Percentiles rank a stretch among this genome's conserved stretches.
Conservation (phyloP, 1,140 invertebrate genomes). For the Luehdorfia chinensis region DNA sequence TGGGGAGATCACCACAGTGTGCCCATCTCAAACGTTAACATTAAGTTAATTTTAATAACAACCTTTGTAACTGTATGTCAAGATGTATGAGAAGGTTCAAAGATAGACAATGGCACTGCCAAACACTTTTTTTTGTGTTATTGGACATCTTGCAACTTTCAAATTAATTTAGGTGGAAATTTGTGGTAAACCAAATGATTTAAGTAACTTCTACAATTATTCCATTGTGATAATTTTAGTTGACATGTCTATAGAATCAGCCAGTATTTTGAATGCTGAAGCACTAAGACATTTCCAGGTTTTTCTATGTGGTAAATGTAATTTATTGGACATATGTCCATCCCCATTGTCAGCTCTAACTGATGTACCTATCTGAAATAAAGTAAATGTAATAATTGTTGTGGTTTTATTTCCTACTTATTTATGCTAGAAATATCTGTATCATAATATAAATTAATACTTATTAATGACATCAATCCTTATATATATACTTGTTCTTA, state of each 20-base stretch:
- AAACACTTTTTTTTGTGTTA: slow-evolving; percentile 12
- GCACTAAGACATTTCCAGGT: slow-evolving; percentile 36
- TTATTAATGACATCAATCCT: too few species aligned
- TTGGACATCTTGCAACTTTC: slow-evolving; percentile 39
- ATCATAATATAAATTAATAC: too few species aligned
- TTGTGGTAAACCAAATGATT: slow-evolving; percentile 61
- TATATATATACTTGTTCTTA: too few species aligned
- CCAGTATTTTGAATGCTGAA: slow-evolving; percentile 52
- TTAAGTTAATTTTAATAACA: slow-evolving; percentile 72
- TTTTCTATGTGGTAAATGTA: slow-evolving; percentile 51
- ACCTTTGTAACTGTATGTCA: slow-evolving; percentile 45
- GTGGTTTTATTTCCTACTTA: slow-evolving; percentile 26
- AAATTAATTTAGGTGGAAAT: slow-evolving; percentile 40
- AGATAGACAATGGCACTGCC: slow-evolving; percentile 29
- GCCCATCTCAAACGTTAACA: slow-evolving; percentile 63
- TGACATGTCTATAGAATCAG: slow-evolving; percentile 45
- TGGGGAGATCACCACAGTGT: slow-evolving; percentile 50
- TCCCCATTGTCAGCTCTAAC: slow-evolving; percentile 51
- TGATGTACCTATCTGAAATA: slow-evolving; percentile 63
- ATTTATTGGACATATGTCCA: slow-evolving; percentile 58
- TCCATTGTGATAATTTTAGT: slow-evolving; percentile 71
- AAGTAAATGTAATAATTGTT: slow-evolving; percentile 58
- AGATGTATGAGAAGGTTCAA: slow-evolving; percentile 31
- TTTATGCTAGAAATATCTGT: too few species aligned
- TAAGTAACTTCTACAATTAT: slow-evolving; percentile 60